Evolutionary conservation across 2,888 invertebrate species (phyloP).

Genomic region (Opisthograptis luteolata): DNA sequence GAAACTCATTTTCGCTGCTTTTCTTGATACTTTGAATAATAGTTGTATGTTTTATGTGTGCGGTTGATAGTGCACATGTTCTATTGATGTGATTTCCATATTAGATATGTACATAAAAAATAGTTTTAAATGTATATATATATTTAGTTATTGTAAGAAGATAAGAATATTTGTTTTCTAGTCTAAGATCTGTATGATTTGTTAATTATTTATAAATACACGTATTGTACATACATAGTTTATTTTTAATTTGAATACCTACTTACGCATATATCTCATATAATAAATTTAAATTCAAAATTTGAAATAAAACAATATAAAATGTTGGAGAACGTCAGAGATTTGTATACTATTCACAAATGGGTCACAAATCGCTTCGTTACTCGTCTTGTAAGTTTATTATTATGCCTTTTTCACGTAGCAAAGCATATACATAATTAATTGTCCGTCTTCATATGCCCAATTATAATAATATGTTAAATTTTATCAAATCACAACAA

Average conservation of each 20-base stretch:
- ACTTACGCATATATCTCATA: too few species aligned
- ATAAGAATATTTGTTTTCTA: conserved; percentile 35
- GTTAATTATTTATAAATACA: conserved; percentile 38
- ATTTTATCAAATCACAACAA: conserved; percentile 14
- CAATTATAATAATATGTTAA: not conserved
- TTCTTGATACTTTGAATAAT: too few species aligned
- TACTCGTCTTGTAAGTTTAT: too few species aligned
- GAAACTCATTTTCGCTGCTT: not conserved
- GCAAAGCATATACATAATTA: too few species aligned
- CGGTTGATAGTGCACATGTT: not conserved
- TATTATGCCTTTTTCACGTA: too few species aligned
- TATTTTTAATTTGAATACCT: not conserved
- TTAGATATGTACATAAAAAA: conserved; percentile 3
- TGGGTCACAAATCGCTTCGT: too few species aligned
- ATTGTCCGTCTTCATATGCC: too few species aligned
- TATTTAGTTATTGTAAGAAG: too few species aligned
- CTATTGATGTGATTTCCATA: conserved; percentile 2
- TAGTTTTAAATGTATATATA: conserved; percentile 17
- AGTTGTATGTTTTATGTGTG: conserved; percentile 6
- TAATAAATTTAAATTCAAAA: too few species aligned
- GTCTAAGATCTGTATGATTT: conserved; percentile 38
- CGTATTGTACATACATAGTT: conserved; percentile 24
- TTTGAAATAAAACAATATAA: too few species aligned
- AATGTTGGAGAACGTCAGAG: too few species aligned
- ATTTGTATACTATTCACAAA: too few species aligned